These are phyloP conservation scores for Tamandua tetradactyla DNA, from an alignment of 2,797 vertebrate genomes.

Conservation along the genomic window DNA sequence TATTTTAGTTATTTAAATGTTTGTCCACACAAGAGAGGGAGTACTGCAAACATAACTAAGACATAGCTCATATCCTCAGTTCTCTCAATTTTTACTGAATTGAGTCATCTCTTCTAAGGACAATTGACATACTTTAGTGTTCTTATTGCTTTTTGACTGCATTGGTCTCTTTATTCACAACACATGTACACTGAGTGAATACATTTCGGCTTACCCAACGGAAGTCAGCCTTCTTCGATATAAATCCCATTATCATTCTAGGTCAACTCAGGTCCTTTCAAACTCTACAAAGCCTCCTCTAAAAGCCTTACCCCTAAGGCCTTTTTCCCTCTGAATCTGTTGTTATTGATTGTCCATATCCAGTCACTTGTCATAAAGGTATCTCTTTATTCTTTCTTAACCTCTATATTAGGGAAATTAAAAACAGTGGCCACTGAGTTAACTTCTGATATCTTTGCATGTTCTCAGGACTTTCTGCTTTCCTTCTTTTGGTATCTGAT, in stretches of 20 bases:
- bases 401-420: background rate
- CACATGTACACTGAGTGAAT: background rate
- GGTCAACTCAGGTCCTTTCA: background rate
- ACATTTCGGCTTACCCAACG: background rate
- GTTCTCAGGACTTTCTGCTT: background rate
- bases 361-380: background rate
- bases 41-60: background rate
- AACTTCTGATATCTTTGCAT: background rate
- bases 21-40: background rate
- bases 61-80: background rate
- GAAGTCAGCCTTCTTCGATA: background rate
- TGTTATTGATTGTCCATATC: background rate
- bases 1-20: constrained; percentile 7
- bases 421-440: background rate
- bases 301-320: background rate
- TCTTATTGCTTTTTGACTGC: background rate
- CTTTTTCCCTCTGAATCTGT: background rate
- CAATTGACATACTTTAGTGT: background rate
- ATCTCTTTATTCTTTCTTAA: background rate
- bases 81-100: background rate
- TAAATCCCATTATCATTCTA: background rate
- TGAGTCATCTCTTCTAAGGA: background rate
- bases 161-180: background rate
- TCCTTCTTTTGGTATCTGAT: background rate
- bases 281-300: background rate